Base-by-base conservation (phyloP, 2,888 invertebrate genomes). In the Pandemis corylana region DNA sequence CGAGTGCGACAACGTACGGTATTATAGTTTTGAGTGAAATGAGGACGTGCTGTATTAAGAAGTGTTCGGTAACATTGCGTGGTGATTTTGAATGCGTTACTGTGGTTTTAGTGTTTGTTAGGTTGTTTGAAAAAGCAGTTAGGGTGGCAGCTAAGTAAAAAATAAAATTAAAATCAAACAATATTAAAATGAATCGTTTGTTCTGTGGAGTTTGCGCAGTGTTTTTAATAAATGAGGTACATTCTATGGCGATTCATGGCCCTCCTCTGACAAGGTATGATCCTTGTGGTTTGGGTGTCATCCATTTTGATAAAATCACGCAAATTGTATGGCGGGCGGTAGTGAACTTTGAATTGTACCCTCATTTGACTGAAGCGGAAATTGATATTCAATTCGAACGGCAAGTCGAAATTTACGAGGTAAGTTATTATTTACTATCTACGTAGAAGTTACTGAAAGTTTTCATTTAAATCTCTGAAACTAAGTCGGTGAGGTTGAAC, bases 201-300 rank as follows among this genome's bases (percentile, higher is more conserved):
- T 72, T 76, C 77, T 42, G 51, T 80, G 65, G 81, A 74, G 72
- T 75, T 76, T 75, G 75, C 81, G 76, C 78, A 66, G 67, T 80
- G 5, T 59, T 77, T 3, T 78, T 62, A 75, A 72, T 81, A 5
- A 20, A 82, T 73, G 86, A 12, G 28, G 13, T 86, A 2, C 74
- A 83, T 76, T 80, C 86, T 3, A 87, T 93, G 88, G 82, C 90
- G 9, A 78, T 93, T 56, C 85, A 85, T 68, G 93, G 93, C 0
- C 84, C 90, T 1, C 82, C 82, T 53, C 80, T 90, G 71, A 91
- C 88, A 0, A 86, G 89, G 77, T 94, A 93, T 64, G 89, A 91
- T 59, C 94, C 94, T 1, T 94, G 94, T 78, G 90, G 90, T 13
- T 80, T 93, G 63, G 93, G 90, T 2, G 81, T 90, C 7, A 80